phyloP scores from a whole-genome alignment of 2,797 vertebrate genomes.

The Syncerus caffer region DNA sequence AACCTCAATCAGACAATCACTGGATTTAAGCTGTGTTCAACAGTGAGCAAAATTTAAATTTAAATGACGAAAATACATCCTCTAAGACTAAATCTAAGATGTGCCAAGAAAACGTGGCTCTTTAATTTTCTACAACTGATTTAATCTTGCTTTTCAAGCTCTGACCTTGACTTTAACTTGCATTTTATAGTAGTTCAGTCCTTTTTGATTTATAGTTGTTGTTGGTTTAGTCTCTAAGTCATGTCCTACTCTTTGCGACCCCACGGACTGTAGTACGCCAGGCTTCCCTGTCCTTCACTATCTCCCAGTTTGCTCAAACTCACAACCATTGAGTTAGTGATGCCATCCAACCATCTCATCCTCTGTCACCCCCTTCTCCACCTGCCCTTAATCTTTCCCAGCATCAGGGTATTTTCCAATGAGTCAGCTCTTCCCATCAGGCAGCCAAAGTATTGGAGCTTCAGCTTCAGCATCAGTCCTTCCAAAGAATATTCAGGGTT shows the following conservation, averaged over 20 bases:
- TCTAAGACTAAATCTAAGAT: slow-evolving; percentile 38
- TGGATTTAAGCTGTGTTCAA: slow-evolving; percentile 38
- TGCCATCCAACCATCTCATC: background rate
- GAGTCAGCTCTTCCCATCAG: background rate
- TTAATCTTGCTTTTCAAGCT: slow-evolving; percentile 28
- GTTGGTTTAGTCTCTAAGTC: background rate
- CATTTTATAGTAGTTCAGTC: background rate
- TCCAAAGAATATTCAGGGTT: background rate
- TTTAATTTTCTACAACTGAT: slow-evolving; percentile 47
- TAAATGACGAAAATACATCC: slow-evolving; percentile 25
- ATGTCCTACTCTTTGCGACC: background rate
- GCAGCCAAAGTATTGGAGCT: background rate
- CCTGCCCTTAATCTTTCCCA: background rate
- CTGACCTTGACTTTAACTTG: slow-evolving; percentile 21
- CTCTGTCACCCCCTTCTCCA: background rate
- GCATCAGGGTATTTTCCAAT: background rate
- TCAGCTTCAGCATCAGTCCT: background rate
- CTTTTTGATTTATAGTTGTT: background rate
- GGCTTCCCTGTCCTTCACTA: background rate
- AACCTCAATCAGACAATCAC: slow-evolving; percentile 53
- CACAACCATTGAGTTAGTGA: background rate
- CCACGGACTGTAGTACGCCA: background rate
- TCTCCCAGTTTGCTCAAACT: background rate
- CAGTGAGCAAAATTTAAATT: slow-evolving; percentile 48
- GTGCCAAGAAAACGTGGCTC: slow-evolving; percentile 31